Evolutionary conservation across 2,797 vertebrate species (phyloP).

Genomic region (Lagodon rhomboides): DNA sequence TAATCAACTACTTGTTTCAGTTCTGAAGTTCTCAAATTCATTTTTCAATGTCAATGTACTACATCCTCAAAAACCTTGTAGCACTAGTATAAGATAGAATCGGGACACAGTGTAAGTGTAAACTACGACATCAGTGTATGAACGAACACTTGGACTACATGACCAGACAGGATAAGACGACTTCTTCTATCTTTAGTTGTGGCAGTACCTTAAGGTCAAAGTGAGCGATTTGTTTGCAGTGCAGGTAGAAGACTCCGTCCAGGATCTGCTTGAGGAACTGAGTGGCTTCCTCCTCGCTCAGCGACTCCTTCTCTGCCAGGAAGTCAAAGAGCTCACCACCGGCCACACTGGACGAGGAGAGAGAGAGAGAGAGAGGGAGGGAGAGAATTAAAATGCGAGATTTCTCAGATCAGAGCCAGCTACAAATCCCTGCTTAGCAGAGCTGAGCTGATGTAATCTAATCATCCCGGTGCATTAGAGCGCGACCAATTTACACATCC

Average conservation of each 20-base stretch:
- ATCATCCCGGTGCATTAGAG: slow-evolving; percentile 65
- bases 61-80: background rate
- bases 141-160: background rate
- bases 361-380: background rate
- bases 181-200: background rate
- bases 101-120: background rate
- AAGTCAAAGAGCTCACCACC: slow-evolving; percentile 99
- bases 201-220: slow-evolving; percentile 96
- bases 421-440: slow-evolving; percentile 70
- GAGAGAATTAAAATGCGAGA: slow-evolving; percentile 49
- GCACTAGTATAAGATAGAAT: background rate
- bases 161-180: background rate
- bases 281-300: slow-evolving; percentile 97
- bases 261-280: slow-evolving; percentile 99
- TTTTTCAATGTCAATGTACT: background rate
- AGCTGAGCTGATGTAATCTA: slow-evolving; percentile 72
- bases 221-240: slow-evolving; percentile 96
- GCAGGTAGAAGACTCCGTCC: slow-evolving; percentile 96
- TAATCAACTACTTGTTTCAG: background rate
- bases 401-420: slow-evolving; percentile 56
- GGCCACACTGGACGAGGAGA: slow-evolving; percentile 88
- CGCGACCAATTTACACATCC: slow-evolving; percentile 51
- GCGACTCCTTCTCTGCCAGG: slow-evolving; percentile 97
- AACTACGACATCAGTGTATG: background rate
- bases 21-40: background rate